Conservation (phyloP, 2,113 vertebrate genomes). For the Pluvianellus socialis region DNA sequence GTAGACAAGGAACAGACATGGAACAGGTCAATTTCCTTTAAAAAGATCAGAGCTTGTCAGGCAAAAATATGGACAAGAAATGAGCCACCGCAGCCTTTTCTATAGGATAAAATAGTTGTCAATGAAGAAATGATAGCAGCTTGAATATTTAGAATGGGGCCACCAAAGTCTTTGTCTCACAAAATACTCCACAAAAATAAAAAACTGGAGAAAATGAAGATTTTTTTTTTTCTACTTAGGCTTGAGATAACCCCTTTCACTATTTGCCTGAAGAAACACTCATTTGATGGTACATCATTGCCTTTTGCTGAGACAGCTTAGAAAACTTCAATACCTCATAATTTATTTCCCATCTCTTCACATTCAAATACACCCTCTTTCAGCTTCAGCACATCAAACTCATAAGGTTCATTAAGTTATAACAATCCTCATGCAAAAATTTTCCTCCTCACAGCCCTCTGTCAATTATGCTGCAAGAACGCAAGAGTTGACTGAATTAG, state of each 20-base stretch:
- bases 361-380: neutral
- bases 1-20: neutral
- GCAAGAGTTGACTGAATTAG: neutral
- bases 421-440: neutral
- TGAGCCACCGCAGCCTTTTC: neutral
- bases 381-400: neutral
- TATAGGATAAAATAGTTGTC: neutral
- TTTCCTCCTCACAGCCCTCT: neutral
- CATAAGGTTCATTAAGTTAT: conserved; percentile 22
- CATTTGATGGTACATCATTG: neutral
- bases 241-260: neutral
- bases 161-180: neutral
- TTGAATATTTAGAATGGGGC: neutral
- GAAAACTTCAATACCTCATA: conserved; percentile 12
- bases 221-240: neutral
- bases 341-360: conserved; percentile 2
- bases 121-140: neutral
- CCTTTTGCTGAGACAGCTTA: neutral
- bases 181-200: neutral
- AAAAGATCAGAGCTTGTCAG: neutral
- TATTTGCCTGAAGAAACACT: neutral
- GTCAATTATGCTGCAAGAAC: conserved; percentile 16
- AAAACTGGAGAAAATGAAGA: neutral
- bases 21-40: neutral
- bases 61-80: neutral